Evolutionary conservation across 2,797 vertebrate species (phyloP), one percentile per base, ranked within the genome.

Genomic region (Oreortyx pictus): DNA sequence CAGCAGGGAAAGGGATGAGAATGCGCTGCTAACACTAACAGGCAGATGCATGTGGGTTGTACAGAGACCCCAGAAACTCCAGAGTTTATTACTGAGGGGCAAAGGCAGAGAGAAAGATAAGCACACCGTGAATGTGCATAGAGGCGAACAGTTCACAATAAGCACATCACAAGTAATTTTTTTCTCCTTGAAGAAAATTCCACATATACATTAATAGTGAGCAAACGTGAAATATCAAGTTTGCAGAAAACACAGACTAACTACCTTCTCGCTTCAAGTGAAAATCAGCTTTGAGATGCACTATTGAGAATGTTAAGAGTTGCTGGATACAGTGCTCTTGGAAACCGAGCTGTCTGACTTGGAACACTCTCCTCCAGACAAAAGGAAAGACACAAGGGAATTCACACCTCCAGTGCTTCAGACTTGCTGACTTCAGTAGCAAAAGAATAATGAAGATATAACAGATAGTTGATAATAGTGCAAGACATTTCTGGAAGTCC

Each of bases 1-100:
- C 25, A 39, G 16, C 18, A 1, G 1, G 25, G 44, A 82, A 35
- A 18, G 74, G 76, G 20, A 78, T 15, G 18, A 41, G 35, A 46
- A 27, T 11, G 4, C 27, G 9, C 9, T 80, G 14, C 35, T 33
- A 46, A n/a, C 2, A 67, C 22, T 9, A 0, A 12, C 2, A 12
- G 35, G 54, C 35, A 94, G 33, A 33, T 6, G 15, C 6, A 75
- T 6, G 6, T 3, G 6, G 2, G 29, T 5, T 56, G 12, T 19
- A 59, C 31, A 75, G 7, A 84, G 61, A 13, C 4, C 31, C 41
- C 59, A 72, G 37, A 66, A 76, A 4, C 5, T 85, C 35, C 14
- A 11, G 13, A 46, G 18, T 59, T 89, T 54, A 27, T 56, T 17
- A 64, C 0, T 41, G 33, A 66, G 59, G 52, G 29, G 8, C 56